phyloP scores from a whole-genome alignment of 2,888 invertebrate genomes.

The Hyposoter didymator region DNA sequence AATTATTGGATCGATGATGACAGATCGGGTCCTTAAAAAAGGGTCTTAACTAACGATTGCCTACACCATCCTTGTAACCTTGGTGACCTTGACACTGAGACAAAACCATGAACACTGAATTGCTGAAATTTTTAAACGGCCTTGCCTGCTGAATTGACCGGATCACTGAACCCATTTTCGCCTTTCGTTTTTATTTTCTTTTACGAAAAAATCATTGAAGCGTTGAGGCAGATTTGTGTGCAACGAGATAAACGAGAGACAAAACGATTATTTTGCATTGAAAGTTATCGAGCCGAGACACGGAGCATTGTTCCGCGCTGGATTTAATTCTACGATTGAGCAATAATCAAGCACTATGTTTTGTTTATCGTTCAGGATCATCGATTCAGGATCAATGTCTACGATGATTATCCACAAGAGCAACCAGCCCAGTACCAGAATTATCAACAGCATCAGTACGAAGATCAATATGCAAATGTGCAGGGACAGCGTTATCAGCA shows the following conservation, averaged over 20 bases:
- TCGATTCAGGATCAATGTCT: conserved; percentile 68
- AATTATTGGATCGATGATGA: too few species aligned
- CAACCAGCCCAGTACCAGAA: conserved; percentile 14
- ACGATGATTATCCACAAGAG: conserved; percentile 63
- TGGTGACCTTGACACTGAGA: conserved; percentile 58
- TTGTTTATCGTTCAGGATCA: conserved; percentile 61
- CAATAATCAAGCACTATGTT: background rate
- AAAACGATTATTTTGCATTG: conserved; percentile 42
- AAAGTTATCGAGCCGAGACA: conserved; percentile 57
- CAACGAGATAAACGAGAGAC: conserved; percentile 21
- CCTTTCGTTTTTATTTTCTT: background rate
- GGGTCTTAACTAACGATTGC: background rate
- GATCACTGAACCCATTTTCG: conserved; percentile 31
- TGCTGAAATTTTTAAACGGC: conserved; percentile 21
- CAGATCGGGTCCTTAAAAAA: background rate
- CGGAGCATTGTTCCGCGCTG: conserved; percentile 16
- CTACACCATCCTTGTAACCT: background rate
- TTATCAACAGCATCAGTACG: conserved; percentile 39
- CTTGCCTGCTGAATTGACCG: conserved; percentile 15
- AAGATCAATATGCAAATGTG: conserved; percentile 13
- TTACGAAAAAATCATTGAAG: conserved; percentile 54
- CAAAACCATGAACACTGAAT: background rate
- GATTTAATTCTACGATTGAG: conserved; percentile 15
- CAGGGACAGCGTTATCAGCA: conserved; percentile 18
- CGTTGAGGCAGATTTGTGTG: conserved; percentile 43